These are phyloP conservation scores for Scrobipalpa atriplicella DNA, from an alignment of 2,888 invertebrate genomes.

Conservation along the genomic window DNA sequence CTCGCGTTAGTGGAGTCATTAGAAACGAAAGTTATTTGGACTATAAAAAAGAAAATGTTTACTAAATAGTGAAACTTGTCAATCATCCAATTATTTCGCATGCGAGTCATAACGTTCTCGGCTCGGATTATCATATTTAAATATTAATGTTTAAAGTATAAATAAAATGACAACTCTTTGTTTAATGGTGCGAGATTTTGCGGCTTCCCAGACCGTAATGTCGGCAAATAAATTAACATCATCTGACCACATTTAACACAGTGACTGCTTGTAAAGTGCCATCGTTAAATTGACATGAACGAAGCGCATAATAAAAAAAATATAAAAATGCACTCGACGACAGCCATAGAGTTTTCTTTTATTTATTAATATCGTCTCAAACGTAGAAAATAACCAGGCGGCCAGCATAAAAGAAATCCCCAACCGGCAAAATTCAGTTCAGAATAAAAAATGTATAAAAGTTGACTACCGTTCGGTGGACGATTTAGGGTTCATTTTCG, in stretches of 20 bases:
- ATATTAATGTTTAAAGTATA: background rate
- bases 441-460: slow-evolving; percentile 53
- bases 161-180: background rate
- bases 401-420: slow-evolving; percentile 54
- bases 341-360: slow-evolving; percentile 43
- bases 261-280: slow-evolving; percentile 37
- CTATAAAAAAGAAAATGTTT: slow-evolving; percentile 31
- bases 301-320: slow-evolving; percentile 41
- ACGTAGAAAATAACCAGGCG: slow-evolving; percentile 55
- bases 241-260: slow-evolving; percentile 36
- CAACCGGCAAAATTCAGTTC: slow-evolving; percentile 53
- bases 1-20: slow-evolving; percentile 42
- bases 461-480: slow-evolving; percentile 43
- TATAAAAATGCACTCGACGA: slow-evolving; percentile 27
- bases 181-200: slow-evolving; percentile 48
- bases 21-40: slow-evolving; percentile 38
- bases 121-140: background rate
- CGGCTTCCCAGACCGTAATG: slow-evolving; percentile 49
- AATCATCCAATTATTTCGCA: slow-evolving; percentile 16
- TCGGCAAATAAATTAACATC: slow-evolving; percentile 46
- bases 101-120: background rate
- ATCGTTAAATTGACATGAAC: slow-evolving; percentile 44
- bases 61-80: slow-evolving; percentile 28
- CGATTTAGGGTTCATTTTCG: slow-evolving; percentile 59
- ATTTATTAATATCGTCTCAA: slow-evolving; percentile 52